Base-by-base conservation (phyloP, 2,888 invertebrate species). In the Patella depressa region DNA sequence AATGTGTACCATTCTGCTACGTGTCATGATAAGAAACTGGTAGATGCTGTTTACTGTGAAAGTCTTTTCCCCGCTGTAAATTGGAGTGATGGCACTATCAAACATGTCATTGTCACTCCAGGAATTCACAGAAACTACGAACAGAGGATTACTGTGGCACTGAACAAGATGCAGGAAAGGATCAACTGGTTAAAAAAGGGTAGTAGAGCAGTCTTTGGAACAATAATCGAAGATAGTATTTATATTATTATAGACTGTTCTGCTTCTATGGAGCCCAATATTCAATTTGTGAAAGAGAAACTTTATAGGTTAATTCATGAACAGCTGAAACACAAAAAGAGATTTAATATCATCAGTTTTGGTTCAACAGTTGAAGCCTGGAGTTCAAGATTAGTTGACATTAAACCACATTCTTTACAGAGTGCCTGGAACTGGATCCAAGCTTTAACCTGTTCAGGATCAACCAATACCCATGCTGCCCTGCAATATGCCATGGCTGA, bases 41-140 rank as follows among this genome's bases (percentile, higher is more conserved):
- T 92, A 29, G 90, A 91, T 85, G 92, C 92, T 3, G 86, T 85
- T 77, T 92, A 92, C 85, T 92, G 92, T 84, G 88, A 90, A 65
- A 85, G 88, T 75, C 75, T 71, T 54, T 92, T 92, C 78, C 91
- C 91, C 4, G 89, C 91, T 69, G 90, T 92, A 17, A 82, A 86
- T 53, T 91, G 91, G 91, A 90, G 87, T 78, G 90, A 92, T 78
- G 92, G 91, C 4, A 84, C 85, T 55, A 86, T 90, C 24, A 89
- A 91, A 15, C 91, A 92, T 80, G 91, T 92, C 15, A 90, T 91
- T 73, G 89, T 92, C 7, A 91, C 92, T 53, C 89, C 90, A 2
- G 91, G 92, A 73, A 84, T 92, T 12, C 89, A 91, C 80, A 84
- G 91, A 34, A 81, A 78, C 17, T 92, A 90, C 75, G 90, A 90